Percentiles rank a stretch among this genome's conserved stretches.
phyloP scores from a whole-genome alignment of 1,140 invertebrate genomes.

The Pseudomyrmex sp. region DNA sequence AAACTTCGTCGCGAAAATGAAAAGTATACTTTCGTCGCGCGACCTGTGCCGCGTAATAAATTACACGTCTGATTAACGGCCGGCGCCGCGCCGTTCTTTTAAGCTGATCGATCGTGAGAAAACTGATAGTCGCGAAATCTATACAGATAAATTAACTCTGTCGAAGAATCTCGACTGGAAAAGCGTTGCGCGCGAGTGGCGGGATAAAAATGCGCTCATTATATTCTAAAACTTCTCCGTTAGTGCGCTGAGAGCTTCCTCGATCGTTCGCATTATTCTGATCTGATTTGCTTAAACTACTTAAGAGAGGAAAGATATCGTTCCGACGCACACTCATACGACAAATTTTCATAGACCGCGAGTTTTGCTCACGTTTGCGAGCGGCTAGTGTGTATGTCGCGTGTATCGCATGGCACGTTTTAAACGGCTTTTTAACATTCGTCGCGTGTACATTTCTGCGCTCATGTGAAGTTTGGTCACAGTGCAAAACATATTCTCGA shows the following conservation, averaged over 20 bases:
- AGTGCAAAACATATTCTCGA: conserved; percentile 64
- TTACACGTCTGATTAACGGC: conserved; percentile 34
- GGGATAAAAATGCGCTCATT: too few species aligned
- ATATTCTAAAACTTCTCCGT: too few species aligned
- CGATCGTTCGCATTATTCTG: neutral
- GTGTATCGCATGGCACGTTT: conserved; percentile 41
- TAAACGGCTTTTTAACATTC: conserved; percentile 69
- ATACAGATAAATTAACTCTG: conserved; percentile 6
- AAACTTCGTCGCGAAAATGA: conserved; percentile 16
- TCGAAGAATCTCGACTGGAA: neutral
- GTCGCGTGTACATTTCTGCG: conserved; percentile 60
- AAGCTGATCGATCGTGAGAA: conserved; percentile 12
- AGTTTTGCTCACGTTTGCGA: conserved; percentile 14
- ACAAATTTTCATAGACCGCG: conserved; percentile 6
- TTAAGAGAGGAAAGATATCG: neutral
- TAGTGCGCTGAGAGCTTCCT: neutral
- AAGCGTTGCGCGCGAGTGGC: too few species aligned
- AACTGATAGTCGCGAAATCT: conserved; percentile 14
- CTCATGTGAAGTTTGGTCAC: conserved; percentile 39
- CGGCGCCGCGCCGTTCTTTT: neutral
- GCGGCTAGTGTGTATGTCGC: conserved; percentile 49
- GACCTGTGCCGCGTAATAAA: conserved; percentile 20
- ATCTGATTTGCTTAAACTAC: conserved; percentile 13
- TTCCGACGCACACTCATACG: neutral
- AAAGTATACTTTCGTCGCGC: conserved; percentile 13